These are phyloP conservation scores for Ammodytes dubius DNA, from an alignment of 2,113 vertebrate species.

Conservation along the genomic window DNA sequence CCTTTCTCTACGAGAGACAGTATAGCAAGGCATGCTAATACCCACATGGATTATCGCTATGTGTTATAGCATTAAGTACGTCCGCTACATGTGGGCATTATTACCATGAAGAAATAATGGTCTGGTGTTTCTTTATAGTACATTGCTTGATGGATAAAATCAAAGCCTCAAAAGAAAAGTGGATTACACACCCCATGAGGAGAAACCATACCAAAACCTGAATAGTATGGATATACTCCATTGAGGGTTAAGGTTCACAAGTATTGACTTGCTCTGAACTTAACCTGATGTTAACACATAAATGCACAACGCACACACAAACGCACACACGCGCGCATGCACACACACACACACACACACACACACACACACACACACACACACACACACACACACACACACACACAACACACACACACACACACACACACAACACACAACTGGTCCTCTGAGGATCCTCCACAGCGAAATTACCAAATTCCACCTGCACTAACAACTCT, in stretches of 20 bases:
- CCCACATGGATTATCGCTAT: slow-evolving; percentile 11
- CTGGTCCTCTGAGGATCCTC: slow-evolving; percentile 55
- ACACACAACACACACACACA: not conserved
- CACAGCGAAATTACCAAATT: slow-evolving; percentile 52
- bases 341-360: not conserved
- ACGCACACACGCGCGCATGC: not conserved
- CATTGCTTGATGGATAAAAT: slow-evolving; percentile 5
- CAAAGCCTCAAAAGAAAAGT: slow-evolving; percentile 11
- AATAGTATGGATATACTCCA: slow-evolving; percentile 2
- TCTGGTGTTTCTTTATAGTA: slow-evolving; percentile 6
- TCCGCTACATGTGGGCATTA: slow-evolving; percentile 12
- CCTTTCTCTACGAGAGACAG: slow-evolving; percentile 43
- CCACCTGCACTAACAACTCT: slow-evolving; percentile 71
- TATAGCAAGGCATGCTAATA: slow-evolving; percentile 30
- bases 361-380: not conserved
- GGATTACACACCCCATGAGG: not conserved
- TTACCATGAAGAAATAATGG: slow-evolving; percentile 5
- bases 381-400: slow-evolving; percentile 3
- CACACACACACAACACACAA: too few relatives aligned
- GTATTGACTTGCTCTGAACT: slow-evolving; percentile 54
- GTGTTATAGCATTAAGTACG: not conserved
- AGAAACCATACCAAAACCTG: not conserved
- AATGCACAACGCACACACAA: slow-evolving; percentile 9
- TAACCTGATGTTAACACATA: slow-evolving; percentile 57
- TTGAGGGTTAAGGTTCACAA: slow-evolving; percentile 24